Percentiles rank a stretch among this genome's conserved stretches.
phyloP scores from a whole-genome alignment of 2,113 vertebrate genomes.

The Hippocampus guttulatus region DNA sequence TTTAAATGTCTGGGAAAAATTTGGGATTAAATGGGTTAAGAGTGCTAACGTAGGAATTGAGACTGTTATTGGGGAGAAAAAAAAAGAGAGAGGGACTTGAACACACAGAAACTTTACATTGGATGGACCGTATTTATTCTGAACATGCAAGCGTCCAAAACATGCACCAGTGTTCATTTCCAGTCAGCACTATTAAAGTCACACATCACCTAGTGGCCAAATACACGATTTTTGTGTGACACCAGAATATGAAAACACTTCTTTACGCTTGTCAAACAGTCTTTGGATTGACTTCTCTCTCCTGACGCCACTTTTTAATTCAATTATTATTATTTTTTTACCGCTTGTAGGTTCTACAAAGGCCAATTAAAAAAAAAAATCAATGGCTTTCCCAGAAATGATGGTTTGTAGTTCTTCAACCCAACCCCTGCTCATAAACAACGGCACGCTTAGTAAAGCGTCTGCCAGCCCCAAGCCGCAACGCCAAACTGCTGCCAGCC shows the following conservation, averaged over 20 bases:
- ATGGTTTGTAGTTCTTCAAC: slow-evolving; percentile 67
- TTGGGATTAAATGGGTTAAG: no score
- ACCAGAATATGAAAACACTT: slow-evolving; percentile 71
- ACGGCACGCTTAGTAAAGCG: slow-evolving; percentile 64
- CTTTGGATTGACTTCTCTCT: slow-evolving; percentile 63
- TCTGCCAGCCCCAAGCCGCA: slow-evolving; percentile 39
- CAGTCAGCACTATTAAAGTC: slow-evolving; percentile 54
- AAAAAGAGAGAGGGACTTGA: neutral
- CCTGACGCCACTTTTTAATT: slow-evolving; percentile 12
- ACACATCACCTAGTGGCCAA: slow-evolving; percentile 19
- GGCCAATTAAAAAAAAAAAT: slow-evolving; percentile 60
- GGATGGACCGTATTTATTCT: neutral
- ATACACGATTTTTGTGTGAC: slow-evolving; percentile 58
- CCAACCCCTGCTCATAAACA: slow-evolving; percentile 56
- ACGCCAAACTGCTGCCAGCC: slow-evolving; percentile 55
- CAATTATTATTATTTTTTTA: slow-evolving; percentile 3
- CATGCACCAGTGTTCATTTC: slow-evolving; percentile 52
- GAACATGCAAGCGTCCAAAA: slow-evolving; percentile 9
- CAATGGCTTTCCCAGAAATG: slow-evolving; percentile 73
- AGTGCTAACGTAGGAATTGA: neutral
- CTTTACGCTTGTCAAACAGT: slow-evolving; percentile 67
- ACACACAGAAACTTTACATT: neutral
- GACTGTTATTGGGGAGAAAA: neutral
- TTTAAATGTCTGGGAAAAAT: no score
- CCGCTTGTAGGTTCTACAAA: slow-evolving; percentile 61